Base-by-base conservation (phyloP, 2,888 invertebrate species). In the Pollenia angustigena region DNA sequence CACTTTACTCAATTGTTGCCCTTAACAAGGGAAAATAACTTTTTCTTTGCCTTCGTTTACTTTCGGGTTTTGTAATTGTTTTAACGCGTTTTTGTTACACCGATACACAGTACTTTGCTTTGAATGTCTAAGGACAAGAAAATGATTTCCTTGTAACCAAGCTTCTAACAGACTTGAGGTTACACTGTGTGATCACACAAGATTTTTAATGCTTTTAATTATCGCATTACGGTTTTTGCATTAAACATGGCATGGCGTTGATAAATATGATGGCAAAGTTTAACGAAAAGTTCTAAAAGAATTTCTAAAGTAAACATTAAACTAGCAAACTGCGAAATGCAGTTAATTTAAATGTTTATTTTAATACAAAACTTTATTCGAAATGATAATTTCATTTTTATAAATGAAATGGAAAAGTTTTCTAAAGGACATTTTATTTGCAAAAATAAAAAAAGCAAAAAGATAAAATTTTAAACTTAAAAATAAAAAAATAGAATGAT, bases 201-300 rank as follows among this genome's bases (percentile, higher is more conserved):
- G 84, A 87, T 87, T 87, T 87, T 87, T 87, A 87, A 87, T 87
- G 87, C 81, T 87, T 87, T 87, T 87, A 87, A 87, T 87, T 87
- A 87, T 87, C 81, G 87, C 87, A 87, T 87, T 87, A 84, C 72
- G 87, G 84, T 87, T 87, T 60, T 44, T 58, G 58, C 14, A 32
- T 66, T 46, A 23, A 66, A 66, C 23, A 46, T 40, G 18, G 9
- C 2, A 46, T 40, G 18, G 9, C 6, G 44, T 4, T 40, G 48
- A 50, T 40, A 18, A 48, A 50, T 52, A 60, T n/a, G 32, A 52
- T 58, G 62, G 14, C 11, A 12, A 75, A 66, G 68, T 78, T 76
- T 50, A 80, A 68, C 48, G 68, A 85, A 84, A 84, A 87, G 44
- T 87, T 87, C 84, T 87, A 69, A 81, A 87, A 74, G 87, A 87